Conservation (phyloP, 2,888 invertebrate genomes). For the Philopedon plagiatum region DNA sequence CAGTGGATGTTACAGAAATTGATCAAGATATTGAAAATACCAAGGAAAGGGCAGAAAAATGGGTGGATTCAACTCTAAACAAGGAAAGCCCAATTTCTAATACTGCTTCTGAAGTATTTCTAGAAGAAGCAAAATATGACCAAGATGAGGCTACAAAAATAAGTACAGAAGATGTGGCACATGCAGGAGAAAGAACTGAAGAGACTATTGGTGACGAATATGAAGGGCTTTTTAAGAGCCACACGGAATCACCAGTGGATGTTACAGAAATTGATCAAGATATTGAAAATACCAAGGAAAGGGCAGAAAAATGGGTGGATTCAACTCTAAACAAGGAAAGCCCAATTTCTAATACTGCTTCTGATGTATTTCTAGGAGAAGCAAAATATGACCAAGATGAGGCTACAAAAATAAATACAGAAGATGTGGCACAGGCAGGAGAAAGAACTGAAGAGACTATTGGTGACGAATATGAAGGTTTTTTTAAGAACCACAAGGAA, state of each 20-base stretch:
- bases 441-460: background rate
- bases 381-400: no score
- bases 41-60: no score
- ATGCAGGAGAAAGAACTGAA: background rate
- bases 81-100: no score
- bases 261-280: background rate
- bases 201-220: background rate
- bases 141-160: no score
- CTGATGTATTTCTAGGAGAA: background rate
- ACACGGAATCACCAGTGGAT: background rate
- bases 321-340: background rate
- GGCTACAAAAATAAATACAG: no score
- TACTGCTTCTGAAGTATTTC: no score
- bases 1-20: background rate
- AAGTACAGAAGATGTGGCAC: no score
- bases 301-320: no score
- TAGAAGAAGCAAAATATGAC: no score
- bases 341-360: no score
- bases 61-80: background rate
- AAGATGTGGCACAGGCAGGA: no score
- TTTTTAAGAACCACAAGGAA: background rate
- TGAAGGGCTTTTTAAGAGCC: background rate
- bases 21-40: background rate
- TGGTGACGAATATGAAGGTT: background rate
- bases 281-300: no score